Percentiles rank a stretch among this genome's conserved stretches.
These are phyloP conservation scores for Cladopsammia gracilis DNA, from an alignment of 64 coral and sea anemone genomes.

Conservation along the genomic window DNA sequence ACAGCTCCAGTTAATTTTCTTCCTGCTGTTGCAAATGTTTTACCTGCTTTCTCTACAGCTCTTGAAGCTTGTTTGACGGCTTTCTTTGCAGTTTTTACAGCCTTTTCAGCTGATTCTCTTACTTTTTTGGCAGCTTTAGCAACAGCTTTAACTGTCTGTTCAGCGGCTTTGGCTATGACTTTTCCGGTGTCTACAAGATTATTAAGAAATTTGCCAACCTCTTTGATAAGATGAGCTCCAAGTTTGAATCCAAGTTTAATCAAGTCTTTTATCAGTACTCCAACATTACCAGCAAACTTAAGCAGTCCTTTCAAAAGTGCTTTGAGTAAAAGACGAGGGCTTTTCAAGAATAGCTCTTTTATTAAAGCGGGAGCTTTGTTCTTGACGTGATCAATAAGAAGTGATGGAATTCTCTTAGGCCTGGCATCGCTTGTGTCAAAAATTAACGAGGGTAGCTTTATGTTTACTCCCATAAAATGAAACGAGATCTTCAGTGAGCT, in stretches of 20 bases:
- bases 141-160: neutral
- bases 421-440: slow-evolving; percentile 61
- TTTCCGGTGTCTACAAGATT: slow-evolving; percentile 38
- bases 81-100: slow-evolving; percentile 29
- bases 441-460: slow-evolving; percentile 43
- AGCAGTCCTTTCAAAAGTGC: slow-evolving; percentile 70
- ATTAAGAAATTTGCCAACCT: slow-evolving; percentile 69
- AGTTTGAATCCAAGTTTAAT: slow-evolving; percentile 48
- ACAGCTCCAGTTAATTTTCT: slow-evolving; percentile 24
- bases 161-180: slow-evolving; percentile 8
- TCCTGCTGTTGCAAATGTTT: slow-evolving; percentile 34
- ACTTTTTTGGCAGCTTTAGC: slow-evolving; percentile 39
- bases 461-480: slow-evolving; percentile 57
- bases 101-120: slow-evolving; percentile 52
- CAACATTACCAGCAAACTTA: slow-evolving; percentile 55
- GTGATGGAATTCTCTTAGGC: slow-evolving; percentile 47
- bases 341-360: slow-evolving; percentile 26
- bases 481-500: slow-evolving; percentile 51
- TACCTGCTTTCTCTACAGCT: slow-evolving; percentile 22
- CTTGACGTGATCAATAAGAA: slow-evolving; percentile 49
- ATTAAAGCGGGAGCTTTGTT: slow-evolving; percentile 39
- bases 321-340: slow-evolving; percentile 52
- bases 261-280: slow-evolving; percentile 48
- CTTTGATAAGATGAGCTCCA: slow-evolving; percentile 28
- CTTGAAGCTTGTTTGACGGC: slow-evolving; percentile 13